phyloP scores from a whole-genome alignment of 2,797 vertebrate genomes.

The Brachyalestes nurse region DNA sequence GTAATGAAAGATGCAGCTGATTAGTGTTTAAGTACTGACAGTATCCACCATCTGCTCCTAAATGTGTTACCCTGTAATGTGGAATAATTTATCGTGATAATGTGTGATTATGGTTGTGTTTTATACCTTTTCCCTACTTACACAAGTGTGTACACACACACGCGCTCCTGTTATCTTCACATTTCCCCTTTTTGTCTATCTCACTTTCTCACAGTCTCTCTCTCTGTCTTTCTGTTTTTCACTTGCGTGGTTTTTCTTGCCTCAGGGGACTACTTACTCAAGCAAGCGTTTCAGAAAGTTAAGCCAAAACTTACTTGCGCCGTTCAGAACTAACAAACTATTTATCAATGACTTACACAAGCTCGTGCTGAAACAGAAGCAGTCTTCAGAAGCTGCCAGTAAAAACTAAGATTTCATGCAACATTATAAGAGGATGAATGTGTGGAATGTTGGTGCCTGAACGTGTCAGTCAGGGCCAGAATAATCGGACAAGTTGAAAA shows the following conservation, averaged over 20 bases:
- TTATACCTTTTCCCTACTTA: neutral
- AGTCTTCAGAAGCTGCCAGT: neutral
- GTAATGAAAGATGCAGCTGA: no score
- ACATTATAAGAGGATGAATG: neutral
- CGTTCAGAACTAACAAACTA: slow-evolving; percentile 6
- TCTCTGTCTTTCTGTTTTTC: neutral
- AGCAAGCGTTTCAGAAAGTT: neutral
- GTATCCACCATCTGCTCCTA: no score
- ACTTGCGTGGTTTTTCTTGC: neutral
- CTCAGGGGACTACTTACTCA: neutral
- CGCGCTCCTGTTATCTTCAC: neutral
- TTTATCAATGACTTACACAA: slow-evolving; percentile 22
- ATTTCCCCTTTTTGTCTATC: neutral
- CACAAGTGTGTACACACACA: neutral
- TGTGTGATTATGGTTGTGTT: no score
- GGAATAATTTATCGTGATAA: no score
- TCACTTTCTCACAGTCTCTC: neutral
- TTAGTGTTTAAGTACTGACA: no score
- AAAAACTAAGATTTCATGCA: neutral
- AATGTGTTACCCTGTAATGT: no score
- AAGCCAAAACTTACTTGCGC: neutral
- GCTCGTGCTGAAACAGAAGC: neutral
- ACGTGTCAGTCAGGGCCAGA: neutral
- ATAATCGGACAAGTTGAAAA: neutral
- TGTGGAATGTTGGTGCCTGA: neutral